Base-by-base conservation (phyloP, 2,113 vertebrate genomes). In the Natator depressus region DNA sequence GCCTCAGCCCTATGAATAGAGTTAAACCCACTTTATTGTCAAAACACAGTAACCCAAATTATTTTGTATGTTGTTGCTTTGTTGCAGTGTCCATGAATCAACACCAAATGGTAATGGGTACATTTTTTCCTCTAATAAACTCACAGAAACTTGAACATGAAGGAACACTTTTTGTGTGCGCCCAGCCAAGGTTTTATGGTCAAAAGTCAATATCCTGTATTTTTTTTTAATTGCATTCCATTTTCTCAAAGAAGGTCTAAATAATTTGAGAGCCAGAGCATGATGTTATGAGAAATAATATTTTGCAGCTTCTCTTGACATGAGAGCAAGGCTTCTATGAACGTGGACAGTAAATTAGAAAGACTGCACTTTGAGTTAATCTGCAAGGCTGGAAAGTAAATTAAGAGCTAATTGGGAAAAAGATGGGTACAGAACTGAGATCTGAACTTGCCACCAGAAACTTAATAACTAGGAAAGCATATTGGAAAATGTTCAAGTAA, bases 401-500 rank as follows among this genome's bases (percentile, higher is more conserved):
- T 83, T 29, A 62, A 46, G 54, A 62, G 55, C 55, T 59, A 83
- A 83, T 47, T 83, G 54, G 81, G 81, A 57, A 59, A 83, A 83
- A 59, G 54, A 16, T 59, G 54, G 42, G 82, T 62, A 47, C 42
- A 31, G 81, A 59, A 46, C 27, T 38, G 81, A 82, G 53, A 24
- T 46, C 38, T 62, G 55, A 83, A 27, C 42, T 83, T 83, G n/a
- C 54, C 55, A 47, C 38, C 55, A 83, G 54, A 83, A 83, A 83
- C 82, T 59, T 87, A 82, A 35, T 82, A 91, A 87, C 24, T 13
- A 53, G 53, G 62, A 80, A 65, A 72, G 10, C 79, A 35, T 42
- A 81, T 42, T 50, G 79, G 78, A 82, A 87, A 87, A 46, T 72
- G 19, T 59, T 82, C 79, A 82, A 87, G 62, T 87, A 87, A 91